A percentile compares a stretch with the other conserved stretches of the same genome.
These are phyloP conservation scores for Thumatha senex DNA, from an alignment of 2,888 invertebrate genomes.

Conservation along the genomic window DNA sequence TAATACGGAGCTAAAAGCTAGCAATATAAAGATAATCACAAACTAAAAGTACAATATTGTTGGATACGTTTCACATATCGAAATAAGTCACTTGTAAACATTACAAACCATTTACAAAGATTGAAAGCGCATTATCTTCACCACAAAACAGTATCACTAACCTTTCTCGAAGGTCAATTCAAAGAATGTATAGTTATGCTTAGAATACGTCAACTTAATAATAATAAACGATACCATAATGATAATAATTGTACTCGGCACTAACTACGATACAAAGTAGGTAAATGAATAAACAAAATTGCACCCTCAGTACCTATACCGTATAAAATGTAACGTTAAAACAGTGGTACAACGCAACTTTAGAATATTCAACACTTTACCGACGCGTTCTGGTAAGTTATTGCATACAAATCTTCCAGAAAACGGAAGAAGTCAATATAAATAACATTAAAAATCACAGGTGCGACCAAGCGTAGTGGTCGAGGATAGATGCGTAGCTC, in stretches of 20 bases:
- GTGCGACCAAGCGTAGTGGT: slow-evolving; percentile 41
- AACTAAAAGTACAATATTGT: slow-evolving; percentile 52
- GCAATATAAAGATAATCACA: slow-evolving; percentile 79
- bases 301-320: slow-evolving; percentile 58
- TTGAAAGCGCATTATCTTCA: slow-evolving; percentile 65
- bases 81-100: slow-evolving; percentile 60
- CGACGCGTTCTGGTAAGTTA: slow-evolving; percentile 59
- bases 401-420: slow-evolving; percentile 61
- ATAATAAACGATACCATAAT: slow-evolving; percentile 64
- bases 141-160: slow-evolving; percentile 81
- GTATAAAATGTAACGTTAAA: slow-evolving; percentile 57
- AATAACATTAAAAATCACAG: slow-evolving; percentile 61
- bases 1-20: slow-evolving; percentile 76
- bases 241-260: slow-evolving; percentile 75
- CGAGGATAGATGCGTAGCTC: slow-evolving; percentile 27
- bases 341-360: slow-evolving; percentile 62
- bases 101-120: slow-evolving; percentile 62
- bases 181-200: slow-evolving; percentile 83
- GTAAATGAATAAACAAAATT: slow-evolving; percentile 60
- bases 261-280: slow-evolving; percentile 62
- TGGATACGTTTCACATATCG: slow-evolving; percentile 66
- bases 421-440: slow-evolving; percentile 62
- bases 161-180: slow-evolving; percentile 81
- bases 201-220: slow-evolving; percentile 75
- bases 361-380: slow-evolving; percentile 78